These are phyloP conservation scores for Tilapia sparmanii DNA, from an alignment of 2,113 vertebrate species.

Conservation along the genomic window DNA sequence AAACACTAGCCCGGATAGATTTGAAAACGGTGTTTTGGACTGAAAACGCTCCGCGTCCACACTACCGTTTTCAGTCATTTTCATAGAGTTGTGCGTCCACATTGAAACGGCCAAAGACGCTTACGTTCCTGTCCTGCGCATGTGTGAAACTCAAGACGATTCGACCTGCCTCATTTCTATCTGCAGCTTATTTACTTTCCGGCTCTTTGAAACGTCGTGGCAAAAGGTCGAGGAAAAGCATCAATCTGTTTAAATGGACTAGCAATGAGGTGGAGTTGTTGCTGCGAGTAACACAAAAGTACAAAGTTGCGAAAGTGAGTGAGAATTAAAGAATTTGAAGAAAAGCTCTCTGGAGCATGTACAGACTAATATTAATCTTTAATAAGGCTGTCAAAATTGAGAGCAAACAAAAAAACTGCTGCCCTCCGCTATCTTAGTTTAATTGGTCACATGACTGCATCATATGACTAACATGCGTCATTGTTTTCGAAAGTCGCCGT, in stretches of 20 bases:
- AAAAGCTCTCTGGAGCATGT: accelerated
- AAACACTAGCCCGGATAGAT: neutral
- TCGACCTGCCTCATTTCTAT: accelerated
- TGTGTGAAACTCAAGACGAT: neutral
- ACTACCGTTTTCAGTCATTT: neutral
- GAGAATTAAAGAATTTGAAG: neutral
- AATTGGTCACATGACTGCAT: neutral
- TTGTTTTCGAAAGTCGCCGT: neutral
- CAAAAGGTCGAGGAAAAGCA: neutral
- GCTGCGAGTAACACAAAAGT: neutral
- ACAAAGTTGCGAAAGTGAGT: neutral
- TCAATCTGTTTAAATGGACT: neutral
- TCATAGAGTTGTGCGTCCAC: neutral
- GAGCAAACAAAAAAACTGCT: neutral
- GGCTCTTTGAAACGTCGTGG: accelerated
- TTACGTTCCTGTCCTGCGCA: neutral
- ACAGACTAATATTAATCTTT: neutral
- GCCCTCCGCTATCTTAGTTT: neutral
- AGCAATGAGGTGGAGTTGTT: accelerated
- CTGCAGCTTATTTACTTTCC: neutral
- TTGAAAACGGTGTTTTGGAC: neutral
- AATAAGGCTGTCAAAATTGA: neutral
- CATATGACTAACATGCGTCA: neutral
- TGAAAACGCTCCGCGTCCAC: neutral
- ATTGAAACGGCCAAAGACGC: neutral